phyloP scores from a whole-genome alignment of 37 sponge, comb jelly and placozoan genomes.

The Oopsacas minuta region DNA sequence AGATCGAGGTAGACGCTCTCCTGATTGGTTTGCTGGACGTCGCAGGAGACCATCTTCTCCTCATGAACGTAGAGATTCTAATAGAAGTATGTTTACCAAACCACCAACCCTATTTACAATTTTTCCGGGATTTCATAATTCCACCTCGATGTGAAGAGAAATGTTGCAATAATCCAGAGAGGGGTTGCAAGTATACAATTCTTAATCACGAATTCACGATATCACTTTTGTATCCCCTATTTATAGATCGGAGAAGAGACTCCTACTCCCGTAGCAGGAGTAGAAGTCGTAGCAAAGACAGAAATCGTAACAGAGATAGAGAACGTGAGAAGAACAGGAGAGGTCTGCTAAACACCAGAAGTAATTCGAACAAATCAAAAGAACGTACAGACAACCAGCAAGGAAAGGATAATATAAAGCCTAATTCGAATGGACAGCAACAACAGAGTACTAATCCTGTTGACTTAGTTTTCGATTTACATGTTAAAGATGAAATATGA shows the following conservation, averaged over 20 bases:
- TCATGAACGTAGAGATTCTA: neutral
- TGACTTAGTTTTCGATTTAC: neutral
- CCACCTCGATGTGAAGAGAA: too few species aligned
- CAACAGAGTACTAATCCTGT: neutral
- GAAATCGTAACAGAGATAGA: neutral
- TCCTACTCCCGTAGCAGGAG: neutral
- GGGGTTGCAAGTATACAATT: too few species aligned
- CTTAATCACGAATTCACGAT: too few species aligned
- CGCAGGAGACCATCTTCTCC: neutral
- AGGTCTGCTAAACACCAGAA: neutral
- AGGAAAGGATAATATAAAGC: neutral
- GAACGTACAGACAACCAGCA: neutral
- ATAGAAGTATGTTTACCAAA: neutral
- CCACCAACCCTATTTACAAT: too few species aligned
- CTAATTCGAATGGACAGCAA: conserved; percentile 12
- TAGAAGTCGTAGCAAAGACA: neutral
- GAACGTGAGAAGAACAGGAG: neutral
- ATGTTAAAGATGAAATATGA: conserved; percentile 7
- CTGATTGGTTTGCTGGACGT: neutral
- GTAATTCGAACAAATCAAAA: neutral
- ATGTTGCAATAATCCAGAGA: neutral
- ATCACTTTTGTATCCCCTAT: too few species aligned
- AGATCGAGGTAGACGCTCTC: neutral
- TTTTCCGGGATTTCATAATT: too few species aligned
- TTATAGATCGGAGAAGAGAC: neutral